Evolutionary conservation across 2,888 invertebrate genomes (phyloP), one percentile per base, ranked within the genome.

Genomic region (Euzophera pinguis): DNA sequence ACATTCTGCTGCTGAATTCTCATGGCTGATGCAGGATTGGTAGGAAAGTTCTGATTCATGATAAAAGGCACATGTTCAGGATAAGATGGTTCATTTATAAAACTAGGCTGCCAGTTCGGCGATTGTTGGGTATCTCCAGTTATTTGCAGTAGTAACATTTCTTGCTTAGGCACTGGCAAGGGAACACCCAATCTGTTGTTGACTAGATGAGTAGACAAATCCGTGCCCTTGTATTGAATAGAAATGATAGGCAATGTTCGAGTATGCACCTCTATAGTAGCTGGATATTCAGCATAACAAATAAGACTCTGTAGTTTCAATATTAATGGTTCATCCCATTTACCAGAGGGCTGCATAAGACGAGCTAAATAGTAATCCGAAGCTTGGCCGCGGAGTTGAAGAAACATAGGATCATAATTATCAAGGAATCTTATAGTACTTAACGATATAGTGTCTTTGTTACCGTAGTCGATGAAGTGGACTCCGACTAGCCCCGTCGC

Each of bases 391-490:
- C 91, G 90, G 58, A 93, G 70, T 41, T 91, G 74, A 45, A 83
- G 63, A 58, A 91, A 82, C 74, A 85, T 64, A 10, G 92, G 90
- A 50, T 85, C 83, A 66, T 92, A 91, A 41, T 71, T 81, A 45
- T 92, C 91, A 53, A 93, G 71, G 41, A 91, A 83, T 67, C 95
- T 81, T 43, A 94, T 90, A 55, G 92, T 92, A 38, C 85, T 89
- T 50, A 92, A 72, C 13, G 92, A 90, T 53, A 95, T 91, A 10
- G 91, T 73, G 62, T 93, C 93, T 60, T 86, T 90, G 67, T 94
- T 93, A 42, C 94, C 94, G 65, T 92, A 94, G 71, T 94, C 94
- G 32, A 94, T 89, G 62, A 94, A 94, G 53, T 92, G 91, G n/a
- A 94, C 92, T 60, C 93, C 91, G 47, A 94, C 91, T 51, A 91